Conservation (phyloP, 2,113 vertebrate species). For the Eurypyga helias region DNA sequence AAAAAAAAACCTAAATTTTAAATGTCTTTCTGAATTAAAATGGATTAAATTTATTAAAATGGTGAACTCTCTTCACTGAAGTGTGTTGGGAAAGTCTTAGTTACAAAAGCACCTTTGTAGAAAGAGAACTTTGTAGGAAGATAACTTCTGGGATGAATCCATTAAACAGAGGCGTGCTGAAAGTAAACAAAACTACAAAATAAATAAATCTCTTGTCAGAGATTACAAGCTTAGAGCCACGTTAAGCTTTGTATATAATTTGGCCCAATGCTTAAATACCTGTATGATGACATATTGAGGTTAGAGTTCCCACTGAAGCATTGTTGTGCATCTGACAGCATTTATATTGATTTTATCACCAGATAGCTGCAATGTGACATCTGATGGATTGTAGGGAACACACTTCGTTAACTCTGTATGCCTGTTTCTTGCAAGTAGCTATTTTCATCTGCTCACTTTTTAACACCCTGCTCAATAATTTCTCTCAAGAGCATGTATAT, state of each 20-base stretch:
- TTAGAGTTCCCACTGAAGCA: neutral
- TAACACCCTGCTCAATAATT: slow-evolving; percentile 37
- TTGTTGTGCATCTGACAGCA: neutral
- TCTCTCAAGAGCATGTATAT: neutral
- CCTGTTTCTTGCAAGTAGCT: neutral
- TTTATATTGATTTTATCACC: slow-evolving; percentile 42
- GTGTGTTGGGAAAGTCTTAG: neutral
- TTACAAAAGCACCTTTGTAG: neutral
- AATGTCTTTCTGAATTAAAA: neutral
- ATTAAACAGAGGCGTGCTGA: neutral
- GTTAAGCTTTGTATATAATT: neutral
- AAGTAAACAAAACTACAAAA: slow-evolving; percentile 1
- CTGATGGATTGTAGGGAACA: slow-evolving; percentile 30
- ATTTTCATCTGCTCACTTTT: slow-evolving; percentile 53
- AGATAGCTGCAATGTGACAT: slow-evolving; percentile 5
- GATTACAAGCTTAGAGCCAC: neutral
- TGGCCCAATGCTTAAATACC: slow-evolving; percentile 20
- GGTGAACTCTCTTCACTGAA: neutral
- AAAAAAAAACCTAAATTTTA: neutral
- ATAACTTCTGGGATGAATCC: neutral
- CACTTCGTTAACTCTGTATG: slow-evolving; percentile 12
- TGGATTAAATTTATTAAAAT: neutral
- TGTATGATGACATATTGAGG: neutral
- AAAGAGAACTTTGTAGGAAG: neutral
- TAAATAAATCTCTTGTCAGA: neutral